Base-by-base conservation (phyloP, 2,113 vertebrate species). In the Gallinago undulata region DNA sequence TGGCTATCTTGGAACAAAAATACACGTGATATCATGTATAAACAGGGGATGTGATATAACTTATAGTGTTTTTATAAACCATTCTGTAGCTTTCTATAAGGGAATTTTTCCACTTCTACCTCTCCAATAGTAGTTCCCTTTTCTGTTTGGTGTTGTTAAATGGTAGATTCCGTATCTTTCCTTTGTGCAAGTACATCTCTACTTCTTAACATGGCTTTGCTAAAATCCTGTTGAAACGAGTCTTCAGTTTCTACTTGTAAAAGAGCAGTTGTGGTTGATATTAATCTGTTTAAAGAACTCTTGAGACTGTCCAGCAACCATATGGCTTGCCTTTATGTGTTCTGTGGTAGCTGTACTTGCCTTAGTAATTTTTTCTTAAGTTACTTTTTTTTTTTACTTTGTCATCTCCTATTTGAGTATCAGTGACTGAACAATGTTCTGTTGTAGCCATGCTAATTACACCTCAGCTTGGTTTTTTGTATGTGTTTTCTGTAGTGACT, bases 1-100 rank as follows among this genome's bases (percentile, higher is more conserved):
- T 97, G 98, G 45, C 6, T 91, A 10, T 56, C 91, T 89, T 60
- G 33, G 13, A 74, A 30, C 14, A 64, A 79, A 94, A 87, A 47
- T 25, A 9, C 19, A 16, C 1, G 1, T 45, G 13, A 2, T 50
- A 66, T 15, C 8, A 10, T 39, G 24, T 50, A 10, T 13, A 14
- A 87, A 69, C 5, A 24, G 6, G 27, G 12, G 81, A 74, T 55
- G 15, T n/a, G 23, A 6, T 14, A 33, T 30, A 14, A 19, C 6
- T 59, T 81, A 19, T 51, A 37, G 31, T n/a, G 2, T 43, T 78
- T 81, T 92, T 59, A 33, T 56, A 59, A 76, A 64, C 6, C 11
- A 13, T 87, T 69, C 27, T 69, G 14, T 93, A 83, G 24, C 28
- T 48, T 89, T 73, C 51, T 86, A 2, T 56, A 7, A 47, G 6